Base-by-base conservation (phyloP, 2,113 vertebrate genomes). In the Ciconia maguari region DNA sequence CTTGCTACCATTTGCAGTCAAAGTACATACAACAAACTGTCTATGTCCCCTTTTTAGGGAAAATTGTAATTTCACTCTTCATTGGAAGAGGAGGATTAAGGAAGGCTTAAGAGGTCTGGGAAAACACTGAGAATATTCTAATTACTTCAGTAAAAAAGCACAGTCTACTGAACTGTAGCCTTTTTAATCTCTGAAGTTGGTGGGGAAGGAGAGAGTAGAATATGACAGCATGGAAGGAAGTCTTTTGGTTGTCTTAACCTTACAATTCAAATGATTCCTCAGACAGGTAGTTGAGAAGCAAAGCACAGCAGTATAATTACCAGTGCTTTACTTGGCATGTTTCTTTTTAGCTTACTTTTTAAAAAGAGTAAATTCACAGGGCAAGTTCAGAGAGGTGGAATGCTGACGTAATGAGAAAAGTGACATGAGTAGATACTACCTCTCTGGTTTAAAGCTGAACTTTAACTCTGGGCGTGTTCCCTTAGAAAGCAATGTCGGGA, bases 291-390 rank as follows among this genome's bases (percentile, higher is more conserved):
- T 52, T 79, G 58, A 60, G 84, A 89, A 91, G 44, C 72, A 91
- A 78, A 94, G 38, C 44, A 48, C 21, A 62, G 41, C 29, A 34
- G 15, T 93, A 16, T 49, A 76, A 87, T 84, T 89, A 66, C 16
- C 18, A 30, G n/a, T 75, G 60, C 46, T 89, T 65, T 70, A 51
- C 42, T 52, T 71, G 29, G 12, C 16, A 1, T 72, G 11, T 52
- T 96, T 87, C 60, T 89, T 94, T 87, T 92, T 82, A 64, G 77
- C 74, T 72, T 91, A 51, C 11, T 82, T 15, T 78, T 91, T 51
- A 72, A 82, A 95, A 89, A 64, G 11, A 82, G 24, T 57, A 65
- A 84, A 87, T 87, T 84, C 49, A 36, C 69, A 72, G 49, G 58
- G 48, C 48, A 60, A n/a, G 74, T 89, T 93, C 61, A 71, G 69